Conservation (phyloP, 1,140 invertebrate genomes). For the Berghia stephanieae region DNA sequence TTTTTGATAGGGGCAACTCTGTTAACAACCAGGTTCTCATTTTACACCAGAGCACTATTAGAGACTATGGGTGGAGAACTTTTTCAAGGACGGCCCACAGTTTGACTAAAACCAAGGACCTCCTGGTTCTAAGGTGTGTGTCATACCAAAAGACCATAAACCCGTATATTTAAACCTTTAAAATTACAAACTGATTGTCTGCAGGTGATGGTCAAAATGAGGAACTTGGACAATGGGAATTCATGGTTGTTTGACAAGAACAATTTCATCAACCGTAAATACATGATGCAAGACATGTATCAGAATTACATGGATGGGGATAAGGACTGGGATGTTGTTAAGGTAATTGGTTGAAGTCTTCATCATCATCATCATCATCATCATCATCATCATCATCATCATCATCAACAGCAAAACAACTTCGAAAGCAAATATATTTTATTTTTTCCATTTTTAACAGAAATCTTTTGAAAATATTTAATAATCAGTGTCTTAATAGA, state of each 20-base stretch:
- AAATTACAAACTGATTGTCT: not conserved
- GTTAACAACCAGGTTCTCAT: too few relatives aligned
- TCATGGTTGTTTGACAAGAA: conserved; percentile 73
- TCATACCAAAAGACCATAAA: too few relatives aligned
- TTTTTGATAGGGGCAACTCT: too few relatives aligned
- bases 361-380: too few relatives aligned
- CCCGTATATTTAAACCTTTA: not conserved
- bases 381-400: too few relatives aligned
- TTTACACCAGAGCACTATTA: too few relatives aligned
- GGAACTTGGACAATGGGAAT: conserved; percentile 69
- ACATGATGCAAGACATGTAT: conserved; percentile 76
- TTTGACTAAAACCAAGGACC: too few relatives aligned
- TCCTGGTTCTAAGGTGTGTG: too few relatives aligned
- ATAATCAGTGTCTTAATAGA: not conserved
- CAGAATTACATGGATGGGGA: conserved; percentile 72
- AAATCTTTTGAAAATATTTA: not conserved
- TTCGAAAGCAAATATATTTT: not conserved
- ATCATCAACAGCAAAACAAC: not conserved
- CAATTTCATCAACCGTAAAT: conserved; percentile 73
- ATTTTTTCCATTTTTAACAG: not conserved
- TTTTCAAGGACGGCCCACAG: too few relatives aligned
- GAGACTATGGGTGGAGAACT: too few relatives aligned
- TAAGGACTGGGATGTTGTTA: conserved; percentile 62
- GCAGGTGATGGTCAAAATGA: conserved; percentile 71
- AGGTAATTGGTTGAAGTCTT: conserved; percentile 43